phyloP scores from a whole-genome alignment of 2,888 invertebrate genomes.

The Sphaerophoria rueppellii region DNA sequence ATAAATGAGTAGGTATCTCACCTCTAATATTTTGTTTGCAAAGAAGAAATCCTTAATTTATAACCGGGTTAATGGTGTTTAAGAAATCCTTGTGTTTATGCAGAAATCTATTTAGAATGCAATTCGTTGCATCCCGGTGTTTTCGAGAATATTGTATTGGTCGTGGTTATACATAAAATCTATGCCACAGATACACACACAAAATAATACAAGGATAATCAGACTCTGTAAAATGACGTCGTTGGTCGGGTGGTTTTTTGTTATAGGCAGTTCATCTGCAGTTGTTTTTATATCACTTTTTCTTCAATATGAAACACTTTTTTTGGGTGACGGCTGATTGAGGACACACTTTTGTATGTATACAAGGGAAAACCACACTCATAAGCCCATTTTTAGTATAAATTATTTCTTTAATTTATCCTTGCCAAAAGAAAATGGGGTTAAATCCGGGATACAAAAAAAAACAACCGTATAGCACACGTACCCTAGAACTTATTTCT shows the following conservation, averaged over 20 bases:
- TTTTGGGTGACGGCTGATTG: constrained; percentile 19
- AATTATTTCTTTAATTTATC: constrained; percentile 34
- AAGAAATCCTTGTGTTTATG: not conserved
- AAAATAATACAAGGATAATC: not conserved
- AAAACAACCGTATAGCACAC: constrained; percentile 49
- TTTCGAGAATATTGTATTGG: not conserved
- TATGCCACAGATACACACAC: constrained; percentile 17
- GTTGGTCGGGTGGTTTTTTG: not conserved
- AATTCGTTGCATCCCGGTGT: constrained; percentile 11
- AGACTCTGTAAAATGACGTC: not conserved
- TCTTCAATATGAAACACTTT: constrained; percentile 34
- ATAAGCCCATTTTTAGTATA: not conserved
- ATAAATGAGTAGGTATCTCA: not conserved
- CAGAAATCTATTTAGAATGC: not conserved
- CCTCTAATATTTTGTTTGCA: not conserved
- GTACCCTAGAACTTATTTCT: constrained; percentile 70
- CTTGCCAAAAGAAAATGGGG: constrained; percentile 50
- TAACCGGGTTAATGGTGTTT: not conserved
- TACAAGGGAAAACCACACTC: constrained; percentile 4
- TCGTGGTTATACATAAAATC: not conserved
- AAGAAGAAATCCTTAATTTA: constrained; percentile 5
- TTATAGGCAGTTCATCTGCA: not conserved
- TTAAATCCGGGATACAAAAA: constrained; percentile 4
- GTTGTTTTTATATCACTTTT: not conserved
- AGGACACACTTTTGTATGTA: constrained; percentile 36